These are phyloP conservation scores for Thamnophis sirtalis DNA, from an alignment of 2,113 vertebrate species.

Conservation along the genomic window DNA sequence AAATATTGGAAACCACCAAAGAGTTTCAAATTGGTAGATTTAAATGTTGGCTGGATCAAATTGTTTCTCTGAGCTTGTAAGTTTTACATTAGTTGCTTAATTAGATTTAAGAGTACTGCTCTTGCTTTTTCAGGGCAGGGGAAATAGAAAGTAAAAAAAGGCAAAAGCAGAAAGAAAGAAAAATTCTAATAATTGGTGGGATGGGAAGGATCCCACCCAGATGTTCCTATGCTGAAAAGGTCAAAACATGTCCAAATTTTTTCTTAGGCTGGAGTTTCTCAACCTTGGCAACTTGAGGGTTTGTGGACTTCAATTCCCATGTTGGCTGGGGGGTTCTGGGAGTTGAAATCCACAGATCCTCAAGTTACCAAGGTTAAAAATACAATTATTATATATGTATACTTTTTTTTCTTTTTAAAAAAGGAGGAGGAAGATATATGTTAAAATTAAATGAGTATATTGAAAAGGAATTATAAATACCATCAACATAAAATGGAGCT, in stretches of 20 bases:
- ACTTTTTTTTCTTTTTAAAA: too few relatives aligned
- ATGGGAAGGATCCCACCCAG: conserved; percentile 15
- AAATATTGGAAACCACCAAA: not conserved
- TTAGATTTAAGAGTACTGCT: conserved; percentile 7
- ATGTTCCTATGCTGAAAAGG: conserved; percentile 48
- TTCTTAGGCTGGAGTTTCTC: not conserved
- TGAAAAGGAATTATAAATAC: too few relatives aligned
- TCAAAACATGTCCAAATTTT: not conserved
- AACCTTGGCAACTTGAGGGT: not conserved
- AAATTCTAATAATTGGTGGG: not conserved
- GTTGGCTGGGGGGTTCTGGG: not conserved
- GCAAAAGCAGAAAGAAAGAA: not conserved
- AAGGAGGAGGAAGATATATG: too few relatives aligned
- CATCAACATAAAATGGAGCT: too few relatives aligned
- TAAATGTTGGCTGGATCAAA: not conserved
- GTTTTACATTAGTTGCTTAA: not conserved
- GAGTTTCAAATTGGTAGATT: not conserved
- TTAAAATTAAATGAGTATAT: too few relatives aligned
- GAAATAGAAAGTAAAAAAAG: conserved; percentile 41
- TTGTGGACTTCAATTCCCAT: not conserved
- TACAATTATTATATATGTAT: too few relatives aligned
- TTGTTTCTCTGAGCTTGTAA: not conserved
- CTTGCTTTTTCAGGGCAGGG: conserved; percentile 34
- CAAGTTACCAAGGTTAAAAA: not conserved
- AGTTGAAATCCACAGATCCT: not conserved